Conservation (phyloP, 2,888 invertebrate genomes). For the Azorinus chamasolen region DNA sequence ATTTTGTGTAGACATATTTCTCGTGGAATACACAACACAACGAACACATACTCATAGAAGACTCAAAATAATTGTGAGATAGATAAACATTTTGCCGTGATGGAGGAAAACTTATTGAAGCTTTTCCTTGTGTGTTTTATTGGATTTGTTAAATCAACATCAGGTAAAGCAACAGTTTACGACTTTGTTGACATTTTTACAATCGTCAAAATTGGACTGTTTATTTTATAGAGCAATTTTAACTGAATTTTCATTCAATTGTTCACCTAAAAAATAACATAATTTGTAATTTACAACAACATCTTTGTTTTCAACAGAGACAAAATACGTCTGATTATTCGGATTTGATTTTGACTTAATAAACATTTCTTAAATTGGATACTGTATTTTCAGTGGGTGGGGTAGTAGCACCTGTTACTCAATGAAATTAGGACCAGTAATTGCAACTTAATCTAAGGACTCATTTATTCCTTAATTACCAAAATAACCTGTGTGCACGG, state of each 20-base stretch:
- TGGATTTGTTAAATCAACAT: slow-evolving; percentile 42
- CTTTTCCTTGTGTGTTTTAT: slow-evolving; percentile 15
- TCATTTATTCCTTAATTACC: too few relatives aligned
- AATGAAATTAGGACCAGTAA: too few relatives aligned
- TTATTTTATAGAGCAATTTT: not conserved
- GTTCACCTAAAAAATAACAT: not conserved
- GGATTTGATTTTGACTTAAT: too few relatives aligned
- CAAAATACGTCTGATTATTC: too few relatives aligned
- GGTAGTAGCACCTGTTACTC: not conserved
- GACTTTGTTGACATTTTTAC: slow-evolving; percentile 2
- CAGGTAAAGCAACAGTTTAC: slow-evolving; percentile 34
- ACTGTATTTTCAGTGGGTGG: not conserved
- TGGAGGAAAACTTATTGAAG: slow-evolving; percentile 32
- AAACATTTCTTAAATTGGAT: too few relatives aligned
- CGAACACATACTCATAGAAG: not conserved
- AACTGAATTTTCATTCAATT: not conserved
- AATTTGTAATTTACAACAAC: too few relatives aligned
- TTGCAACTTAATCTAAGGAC: too few relatives aligned
- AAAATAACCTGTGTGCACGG: too few relatives aligned
- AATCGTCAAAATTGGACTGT: not conserved
- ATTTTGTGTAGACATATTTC: slow-evolving; percentile 58
- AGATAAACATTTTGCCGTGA: slow-evolving; percentile 38
- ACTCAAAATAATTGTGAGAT: not conserved
- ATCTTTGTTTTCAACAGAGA: too few relatives aligned
- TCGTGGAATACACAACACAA: slow-evolving; percentile 21